A percentile compares a stretch with the other conserved stretches of the same genome.
Evolutionary conservation across 2,113 vertebrate genomes (phyloP).

Genomic region (Varanus komodoensis): DNA sequence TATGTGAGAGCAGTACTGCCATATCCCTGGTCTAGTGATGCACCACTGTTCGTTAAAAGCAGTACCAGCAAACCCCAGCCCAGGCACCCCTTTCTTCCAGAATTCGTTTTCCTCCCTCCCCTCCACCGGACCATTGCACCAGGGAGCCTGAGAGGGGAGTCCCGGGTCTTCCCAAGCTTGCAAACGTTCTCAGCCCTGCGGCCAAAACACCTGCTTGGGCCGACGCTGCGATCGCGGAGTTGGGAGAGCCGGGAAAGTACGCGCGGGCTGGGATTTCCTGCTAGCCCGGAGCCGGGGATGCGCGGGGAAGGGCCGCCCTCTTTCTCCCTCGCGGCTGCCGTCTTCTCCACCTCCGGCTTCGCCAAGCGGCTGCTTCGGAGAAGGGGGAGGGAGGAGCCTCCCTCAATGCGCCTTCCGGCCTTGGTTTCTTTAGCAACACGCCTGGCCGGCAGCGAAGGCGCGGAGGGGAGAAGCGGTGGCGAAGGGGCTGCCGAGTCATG

Average conservation of each 20-base stretch:
- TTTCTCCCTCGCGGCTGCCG: neutral
- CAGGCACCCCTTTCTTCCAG: neutral
- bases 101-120: neutral
- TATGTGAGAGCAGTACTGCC: neutral
- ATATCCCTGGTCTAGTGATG: neutral
- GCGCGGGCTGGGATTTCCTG: neutral
- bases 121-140: neutral
- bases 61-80: neutral
- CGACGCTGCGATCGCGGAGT: neutral
- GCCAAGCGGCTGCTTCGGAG: neutral
- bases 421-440: constrained; percentile 21
- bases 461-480: neutral
- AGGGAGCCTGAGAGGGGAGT: neutral
- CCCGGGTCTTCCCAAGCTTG: neutral
- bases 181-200: neutral
- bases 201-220: neutral
- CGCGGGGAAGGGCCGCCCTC: neutral
- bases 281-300: neutral
- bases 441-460: neutral
- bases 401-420: neutral
- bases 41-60: neutral
- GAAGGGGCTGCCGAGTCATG: neutral
- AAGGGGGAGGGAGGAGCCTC: neutral
- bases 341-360: neutral
- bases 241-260: neutral